Percentiles rank a stretch among this genome's conserved stretches.
These are phyloP conservation scores for Poeciliopsis infans DNA, from an alignment of 2,797 vertebrate genomes.

Conservation along the genomic window DNA sequence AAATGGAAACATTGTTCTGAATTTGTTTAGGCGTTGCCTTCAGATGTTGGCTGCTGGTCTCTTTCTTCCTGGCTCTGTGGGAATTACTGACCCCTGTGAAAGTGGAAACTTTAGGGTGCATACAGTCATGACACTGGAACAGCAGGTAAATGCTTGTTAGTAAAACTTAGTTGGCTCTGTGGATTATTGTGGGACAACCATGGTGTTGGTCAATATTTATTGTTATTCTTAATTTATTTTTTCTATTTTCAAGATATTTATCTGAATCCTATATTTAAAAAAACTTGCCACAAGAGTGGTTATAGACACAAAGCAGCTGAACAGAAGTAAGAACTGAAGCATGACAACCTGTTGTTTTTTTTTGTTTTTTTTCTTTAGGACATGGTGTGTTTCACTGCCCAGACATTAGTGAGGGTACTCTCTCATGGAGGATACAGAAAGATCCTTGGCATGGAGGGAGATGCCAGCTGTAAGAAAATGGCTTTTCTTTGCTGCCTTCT, in stretches of 20 bases:
- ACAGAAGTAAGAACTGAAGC: background rate
- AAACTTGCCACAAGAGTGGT: background rate
- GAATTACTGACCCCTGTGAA: constrained; percentile 97
- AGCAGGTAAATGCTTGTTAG: constrained; percentile 89
- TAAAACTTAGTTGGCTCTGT: no score
- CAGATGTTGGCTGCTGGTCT: constrained; percentile 96
- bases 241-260: no score
- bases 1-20: background rate
- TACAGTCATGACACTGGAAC: constrained; percentile 97
- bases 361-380: constrained; percentile 80
- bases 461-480: constrained; percentile 87
- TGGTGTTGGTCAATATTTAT: background rate
- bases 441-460: constrained; percentile 95
- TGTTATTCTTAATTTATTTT: background rate
- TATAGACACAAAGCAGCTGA: background rate
- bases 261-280: no score
- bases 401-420: constrained; percentile 94
- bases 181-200: background rate
- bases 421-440: constrained; percentile 96
- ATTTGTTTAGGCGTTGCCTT: constrained; percentile 87
- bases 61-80: constrained; percentile 94
- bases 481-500: background rate
- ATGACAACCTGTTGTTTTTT: background rate
- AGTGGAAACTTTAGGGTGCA: constrained; percentile 96
- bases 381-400: constrained; percentile 97